Evolutionary conservation across 37 sponge, comb jelly and placozoan species (phyloP).

Genomic region (Spongia lamella): DNA sequence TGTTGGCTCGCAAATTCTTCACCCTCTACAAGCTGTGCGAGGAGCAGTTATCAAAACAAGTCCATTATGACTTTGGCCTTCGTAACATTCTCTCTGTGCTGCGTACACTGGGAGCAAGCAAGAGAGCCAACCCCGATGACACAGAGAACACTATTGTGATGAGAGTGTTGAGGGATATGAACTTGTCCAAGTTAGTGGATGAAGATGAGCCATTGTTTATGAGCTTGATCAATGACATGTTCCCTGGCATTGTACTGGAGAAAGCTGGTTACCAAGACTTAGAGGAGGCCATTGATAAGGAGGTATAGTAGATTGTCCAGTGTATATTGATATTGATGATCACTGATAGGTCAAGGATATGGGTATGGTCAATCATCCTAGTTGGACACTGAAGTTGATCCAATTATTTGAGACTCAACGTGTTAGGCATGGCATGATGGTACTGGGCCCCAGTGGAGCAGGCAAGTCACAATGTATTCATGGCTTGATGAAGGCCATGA

Average conservation of each 20-base stretch:
- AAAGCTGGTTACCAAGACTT: slow-evolving; percentile 91
- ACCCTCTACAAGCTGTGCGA: slow-evolving; percentile 99
- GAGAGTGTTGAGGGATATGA: slow-evolving; percentile 98
- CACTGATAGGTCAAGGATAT: slow-evolving; percentile 54
- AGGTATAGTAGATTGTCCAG: slow-evolving; percentile 13
- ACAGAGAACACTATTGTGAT: slow-evolving; percentile 94
- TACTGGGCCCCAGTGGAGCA: slow-evolving; percentile 94
- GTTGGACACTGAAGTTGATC: slow-evolving; percentile 96
- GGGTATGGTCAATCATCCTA: slow-evolving; percentile 90
- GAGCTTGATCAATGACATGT: slow-evolving; percentile 95
- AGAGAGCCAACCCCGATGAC: slow-evolving; percentile 89
- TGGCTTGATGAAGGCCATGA: slow-evolving; percentile 95
- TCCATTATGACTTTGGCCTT: slow-evolving; percentile 99
- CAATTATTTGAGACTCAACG: slow-evolving; percentile 97
- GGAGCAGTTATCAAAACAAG: slow-evolving; percentile 99
- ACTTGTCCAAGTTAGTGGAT: slow-evolving; percentile 98
- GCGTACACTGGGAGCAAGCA: slow-evolving; percentile 92
- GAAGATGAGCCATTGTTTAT: slow-evolving; percentile 99
- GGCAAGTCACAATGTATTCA: slow-evolving; percentile 94
- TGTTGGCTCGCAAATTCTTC: slow-evolving; percentile 94
- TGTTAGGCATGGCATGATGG: slow-evolving; percentile 99
- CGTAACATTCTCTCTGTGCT: slow-evolving; percentile 97
- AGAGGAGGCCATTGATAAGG: slow-evolving; percentile 88
- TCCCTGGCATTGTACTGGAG: slow-evolving; percentile 88
- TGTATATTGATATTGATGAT: too few species aligned